These are phyloP conservation scores for Lasioglossum lativentre DNA, from an alignment of 2,888 invertebrate genomes.

Conservation along the genomic window DNA sequence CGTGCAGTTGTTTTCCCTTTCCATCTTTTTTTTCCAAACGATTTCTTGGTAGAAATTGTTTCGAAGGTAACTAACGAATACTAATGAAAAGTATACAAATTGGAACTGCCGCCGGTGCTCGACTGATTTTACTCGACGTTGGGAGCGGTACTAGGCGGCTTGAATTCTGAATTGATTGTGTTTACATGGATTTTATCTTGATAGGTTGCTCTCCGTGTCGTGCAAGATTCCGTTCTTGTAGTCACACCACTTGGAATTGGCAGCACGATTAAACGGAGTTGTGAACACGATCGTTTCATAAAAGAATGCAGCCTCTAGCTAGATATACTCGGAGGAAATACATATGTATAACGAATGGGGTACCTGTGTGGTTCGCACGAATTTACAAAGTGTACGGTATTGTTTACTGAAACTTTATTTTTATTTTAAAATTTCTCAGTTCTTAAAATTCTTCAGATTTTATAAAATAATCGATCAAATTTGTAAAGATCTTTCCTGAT, in stretches of 20 bases:
- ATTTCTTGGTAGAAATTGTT: conserved; percentile 29
- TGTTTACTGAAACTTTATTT: neutral
- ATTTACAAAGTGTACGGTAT: neutral
- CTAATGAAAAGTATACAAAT: conserved; percentile 33
- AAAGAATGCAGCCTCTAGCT: neutral
- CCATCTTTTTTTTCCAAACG: neutral
- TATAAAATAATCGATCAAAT: neutral
- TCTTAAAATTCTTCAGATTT: neutral
- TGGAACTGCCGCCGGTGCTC: neutral
- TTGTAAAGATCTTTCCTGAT: neutral
- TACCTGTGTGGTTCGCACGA: neutral
- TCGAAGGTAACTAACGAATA: conserved; percentile 20
- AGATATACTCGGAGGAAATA: neutral
- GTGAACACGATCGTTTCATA: neutral
- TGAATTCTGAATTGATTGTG: neutral
- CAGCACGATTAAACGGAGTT: neutral
- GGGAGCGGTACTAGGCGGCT: neutral
- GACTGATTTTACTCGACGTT: neutral
- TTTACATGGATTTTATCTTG: neutral
- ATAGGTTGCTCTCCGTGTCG: neutral
- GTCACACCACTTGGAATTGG: conserved; percentile 3
- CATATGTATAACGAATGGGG: neutral
- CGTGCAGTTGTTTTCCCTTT: neutral
- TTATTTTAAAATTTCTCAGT: neutral
- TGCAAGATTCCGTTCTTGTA: conserved; percentile 1